Conservation (phyloP, 2,888 invertebrate species). For the Lacanobia wlatinum region DNA sequence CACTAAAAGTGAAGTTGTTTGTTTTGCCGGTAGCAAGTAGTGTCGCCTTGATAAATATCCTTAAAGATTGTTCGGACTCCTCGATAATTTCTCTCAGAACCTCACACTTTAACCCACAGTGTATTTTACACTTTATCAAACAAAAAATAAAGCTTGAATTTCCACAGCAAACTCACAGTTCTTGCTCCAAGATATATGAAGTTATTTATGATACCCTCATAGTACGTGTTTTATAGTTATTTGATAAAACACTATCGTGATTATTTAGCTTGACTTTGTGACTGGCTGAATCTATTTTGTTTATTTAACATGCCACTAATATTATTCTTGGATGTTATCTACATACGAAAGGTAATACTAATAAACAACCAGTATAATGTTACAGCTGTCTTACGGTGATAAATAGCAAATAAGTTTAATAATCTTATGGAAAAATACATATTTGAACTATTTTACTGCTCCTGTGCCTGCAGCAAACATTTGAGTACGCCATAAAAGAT, state of each 20-base stretch:
- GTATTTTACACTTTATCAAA: slow-evolving; percentile 66
- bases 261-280: slow-evolving; percentile 87
- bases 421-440: slow-evolving; percentile 30
- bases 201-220: slow-evolving; percentile 88
- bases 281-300: slow-evolving; percentile 85
- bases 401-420: slow-evolving; percentile 47
- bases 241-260: slow-evolving; percentile 90
- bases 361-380: slow-evolving; percentile 75
- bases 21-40: slow-evolving; percentile 90
- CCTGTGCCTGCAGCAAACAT: slow-evolving; percentile 10
- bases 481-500: slow-evolving; percentile 43
- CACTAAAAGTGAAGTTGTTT: slow-evolving; percentile 87
- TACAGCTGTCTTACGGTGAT: slow-evolving; percentile 70
- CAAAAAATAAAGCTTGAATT: slow-evolving; percentile 68
- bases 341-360: slow-evolving; percentile 73
- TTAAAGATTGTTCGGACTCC: slow-evolving; percentile 88
- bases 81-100: slow-evolving; percentile 87
- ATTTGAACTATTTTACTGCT: slow-evolving; percentile 27
- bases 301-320: slow-evolving; percentile 82
- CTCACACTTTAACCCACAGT: slow-evolving; percentile 75
- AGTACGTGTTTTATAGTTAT: slow-evolving; percentile 89
- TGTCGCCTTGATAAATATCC: slow-evolving; percentile 90
- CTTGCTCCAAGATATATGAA: slow-evolving; percentile 73
- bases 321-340: slow-evolving; percentile 81
- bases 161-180: slow-evolving; percentile 20